Evolutionary conservation across 1,140 invertebrate species (phyloP), one percentile per base, ranked within the genome.

Genomic region (Vanessa tameamea): DNA sequence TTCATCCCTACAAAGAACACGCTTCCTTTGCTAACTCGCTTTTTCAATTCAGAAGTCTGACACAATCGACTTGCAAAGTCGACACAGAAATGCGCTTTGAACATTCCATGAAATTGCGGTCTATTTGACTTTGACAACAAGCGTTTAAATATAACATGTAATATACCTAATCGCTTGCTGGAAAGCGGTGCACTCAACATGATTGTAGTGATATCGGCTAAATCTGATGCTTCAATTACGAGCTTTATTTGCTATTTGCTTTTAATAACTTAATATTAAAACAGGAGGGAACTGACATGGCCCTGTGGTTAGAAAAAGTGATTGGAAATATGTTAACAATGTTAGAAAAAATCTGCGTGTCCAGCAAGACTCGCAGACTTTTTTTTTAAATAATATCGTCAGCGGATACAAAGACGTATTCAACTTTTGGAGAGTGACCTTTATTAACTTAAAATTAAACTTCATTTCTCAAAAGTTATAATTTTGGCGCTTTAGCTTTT

Each of bases 1-100:
- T 63, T 50, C 71, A 66, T 67, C 64, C 71, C 47, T 64, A 73
- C 67, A 73, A 37, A 73, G 57, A 23, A 67, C 55, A 65, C 51
- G 53, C 53, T 63, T 73, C 65, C 63, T 67, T 51, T 73, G 26
- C 64, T 47, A 50, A 20, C n/a, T 51, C 48, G n/a, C n/a, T 43
- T 43, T 43, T 43, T 43, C 37, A 51, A 51, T 51, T 69, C 16
- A 43, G 31, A 69, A 69, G 47, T 20, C 55, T 51, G 48, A 47
- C 63, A 57, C 61, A 72, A 65, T 55, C 63, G 63, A 72, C 55
- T 72, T 47, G 64, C 37, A 43, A 43, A 43, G 37, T 43, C 12
- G 50, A 61, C 23, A 70, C 47, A 72, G 65, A 72, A 72, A 65
- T 66, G 37, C 15, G 66, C 63, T 65, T 57, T 47, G 31, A 59